Conservation (phyloP, 2,113 vertebrate species). For the Hippocampus guttulatus region DNA sequence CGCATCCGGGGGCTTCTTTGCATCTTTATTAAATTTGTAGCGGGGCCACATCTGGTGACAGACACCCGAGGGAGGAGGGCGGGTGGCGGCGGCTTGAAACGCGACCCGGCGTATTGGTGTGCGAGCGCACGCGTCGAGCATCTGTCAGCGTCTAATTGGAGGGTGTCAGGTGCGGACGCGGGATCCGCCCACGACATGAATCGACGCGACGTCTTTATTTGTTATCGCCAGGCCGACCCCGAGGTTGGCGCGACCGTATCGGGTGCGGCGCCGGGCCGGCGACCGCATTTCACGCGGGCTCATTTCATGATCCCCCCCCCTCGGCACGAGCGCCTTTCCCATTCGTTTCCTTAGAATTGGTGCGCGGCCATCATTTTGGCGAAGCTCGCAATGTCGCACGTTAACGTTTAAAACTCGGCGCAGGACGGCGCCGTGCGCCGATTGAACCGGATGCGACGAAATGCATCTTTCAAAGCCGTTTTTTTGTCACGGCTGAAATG, state of each 20-base stretch:
- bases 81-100: conserved; percentile 2
- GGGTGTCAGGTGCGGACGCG: conserved; percentile 72
- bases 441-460: too few relatives aligned
- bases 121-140: conserved; percentile 62
- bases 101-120: conserved; percentile 59
- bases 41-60: conserved; percentile 72
- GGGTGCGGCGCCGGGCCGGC: conserved; percentile 46
- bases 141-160: conserved; percentile 70
- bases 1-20: conserved; percentile 23
- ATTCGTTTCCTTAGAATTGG: background rate
- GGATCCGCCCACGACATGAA: conserved; percentile 61
- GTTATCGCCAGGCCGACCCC: conserved; percentile 49
- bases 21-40: conserved; percentile 75
- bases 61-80: conserved; percentile 23
- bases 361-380: too few relatives aligned
- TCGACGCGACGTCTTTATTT: conserved; percentile 65
- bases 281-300: conserved; percentile 33
- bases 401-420: too few relatives aligned
- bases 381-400: too few relatives aligned
- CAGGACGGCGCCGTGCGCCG: too few relatives aligned
- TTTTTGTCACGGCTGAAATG: too few relatives aligned
- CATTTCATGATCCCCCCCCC: background rate
- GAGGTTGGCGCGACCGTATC: conserved; percentile 37
- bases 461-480: too few relatives aligned
- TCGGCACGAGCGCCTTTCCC: background rate